Percentiles rank a stretch among this genome's conserved stretches.
Conservation (phyloP, 1,140 invertebrate genomes). For the Lutraria rhynchaena region DNA sequence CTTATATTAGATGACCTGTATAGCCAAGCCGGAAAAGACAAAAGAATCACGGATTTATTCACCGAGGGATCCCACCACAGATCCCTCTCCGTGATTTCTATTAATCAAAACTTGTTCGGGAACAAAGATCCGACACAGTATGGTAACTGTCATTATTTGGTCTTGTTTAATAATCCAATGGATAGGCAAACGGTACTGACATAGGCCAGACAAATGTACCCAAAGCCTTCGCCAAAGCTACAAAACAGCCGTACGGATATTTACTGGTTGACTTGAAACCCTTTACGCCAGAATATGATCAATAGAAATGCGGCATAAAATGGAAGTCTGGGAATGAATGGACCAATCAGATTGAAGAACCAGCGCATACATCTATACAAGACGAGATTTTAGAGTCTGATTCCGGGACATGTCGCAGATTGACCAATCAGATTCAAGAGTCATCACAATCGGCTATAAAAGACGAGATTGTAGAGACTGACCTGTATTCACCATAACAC, state of each 20-base stretch:
- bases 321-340: no score
- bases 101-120: no score
- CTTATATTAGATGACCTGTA: constrained; percentile 29
- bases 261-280: background rate
- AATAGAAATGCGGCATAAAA: constrained; percentile 12
- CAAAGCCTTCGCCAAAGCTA: background rate
- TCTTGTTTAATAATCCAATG: no score
- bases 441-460: background rate
- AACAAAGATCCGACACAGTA: constrained; percentile 32
- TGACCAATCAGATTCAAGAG: constrained; percentile 5
- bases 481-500: background rate
- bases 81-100: no score
- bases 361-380: no score
- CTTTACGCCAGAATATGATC: constrained; percentile 18
- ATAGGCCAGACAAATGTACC: constrained; percentile 41
- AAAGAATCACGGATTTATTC: constrained; percentile 4
- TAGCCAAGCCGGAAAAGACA: constrained; percentile 5
- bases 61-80: constrained; percentile 13
- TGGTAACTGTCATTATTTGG: constrained; percentile 39
- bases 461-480: background rate
- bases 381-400: no score
- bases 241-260: no score
- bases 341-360: background rate
- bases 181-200: constrained; percentile 28
- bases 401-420: no score